phyloP scores from a whole-genome alignment of 2,113 vertebrate species.

The Smithornis capensis region DNA sequence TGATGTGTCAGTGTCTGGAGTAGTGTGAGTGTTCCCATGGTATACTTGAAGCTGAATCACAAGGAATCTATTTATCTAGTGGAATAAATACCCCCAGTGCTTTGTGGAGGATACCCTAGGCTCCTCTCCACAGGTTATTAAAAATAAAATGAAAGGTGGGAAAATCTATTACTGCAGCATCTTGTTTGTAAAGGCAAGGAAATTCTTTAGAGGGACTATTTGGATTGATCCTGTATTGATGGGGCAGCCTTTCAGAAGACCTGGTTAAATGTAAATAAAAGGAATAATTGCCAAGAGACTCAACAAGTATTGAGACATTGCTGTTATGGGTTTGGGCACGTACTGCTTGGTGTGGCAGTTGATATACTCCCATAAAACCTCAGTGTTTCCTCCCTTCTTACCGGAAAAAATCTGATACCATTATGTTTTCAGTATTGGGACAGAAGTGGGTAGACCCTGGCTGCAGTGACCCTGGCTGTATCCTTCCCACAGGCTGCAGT shows the following conservation, averaged over 20 bases:
- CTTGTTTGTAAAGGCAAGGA: not conserved
- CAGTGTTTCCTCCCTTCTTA: not conserved
- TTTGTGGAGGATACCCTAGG: not conserved
- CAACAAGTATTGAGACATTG: not conserved
- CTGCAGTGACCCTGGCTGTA: too few species aligned
- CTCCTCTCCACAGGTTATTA: not conserved
- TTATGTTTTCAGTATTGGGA: not conserved
- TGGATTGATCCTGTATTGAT: not conserved
- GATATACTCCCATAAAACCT: not conserved
- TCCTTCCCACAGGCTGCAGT: not conserved
- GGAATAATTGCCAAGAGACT: not conserved
- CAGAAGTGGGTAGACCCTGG: not conserved
- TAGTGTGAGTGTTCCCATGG: not conserved
- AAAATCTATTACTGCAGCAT: not conserved
- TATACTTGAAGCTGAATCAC: not conserved
- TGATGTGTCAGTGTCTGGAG: not conserved
- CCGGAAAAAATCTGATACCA: not conserved
- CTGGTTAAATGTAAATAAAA: not conserved
- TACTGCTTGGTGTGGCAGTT: not conserved
- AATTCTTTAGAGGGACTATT: not conserved
- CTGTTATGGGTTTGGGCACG: not conserved
- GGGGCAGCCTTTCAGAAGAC: not conserved
- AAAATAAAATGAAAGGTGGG: not conserved
- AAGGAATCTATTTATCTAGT: not conserved
- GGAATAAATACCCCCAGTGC: not conserved